These are phyloP conservation scores for Colletes latitarsis DNA, from an alignment of 1,140 invertebrate species.

Conservation along the genomic window DNA sequence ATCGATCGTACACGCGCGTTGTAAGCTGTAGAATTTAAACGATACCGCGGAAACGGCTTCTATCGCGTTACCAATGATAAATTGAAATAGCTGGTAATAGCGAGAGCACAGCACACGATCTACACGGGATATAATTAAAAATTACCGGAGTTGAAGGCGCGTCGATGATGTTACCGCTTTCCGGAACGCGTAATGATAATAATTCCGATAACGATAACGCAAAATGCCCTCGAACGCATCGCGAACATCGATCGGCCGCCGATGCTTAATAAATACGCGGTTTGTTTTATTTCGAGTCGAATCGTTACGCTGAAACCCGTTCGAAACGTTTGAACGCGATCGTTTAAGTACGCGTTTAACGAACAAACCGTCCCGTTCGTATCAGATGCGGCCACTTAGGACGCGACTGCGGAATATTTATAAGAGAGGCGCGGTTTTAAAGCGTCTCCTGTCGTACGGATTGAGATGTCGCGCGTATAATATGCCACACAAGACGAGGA, in stretches of 20 bases:
- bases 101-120: neutral
- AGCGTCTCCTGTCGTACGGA: slow-evolving; percentile 36
- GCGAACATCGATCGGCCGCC: neutral
- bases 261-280: slow-evolving; percentile 8
- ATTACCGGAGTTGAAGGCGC: neutral
- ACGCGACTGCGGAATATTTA: slow-evolving; percentile 53
- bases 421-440: slow-evolving; percentile 51
- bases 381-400: slow-evolving; percentile 38
- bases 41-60: too few relatives aligned
- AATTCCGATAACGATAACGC: neutral
- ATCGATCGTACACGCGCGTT: too few relatives aligned
- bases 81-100: neutral
- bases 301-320: slow-evolving; percentile 3
- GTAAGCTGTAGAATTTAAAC: too few relatives aligned
- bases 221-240: neutral
- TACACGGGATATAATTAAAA: neutral
- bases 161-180: neutral
- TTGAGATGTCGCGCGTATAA: slow-evolving; percentile 54
- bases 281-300: slow-evolving; percentile 5
- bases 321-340: neutral
- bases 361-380: slow-evolving; percentile 28
- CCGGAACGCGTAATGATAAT: neutral
- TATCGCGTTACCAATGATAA: neutral
- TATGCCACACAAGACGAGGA: slow-evolving; percentile 26
- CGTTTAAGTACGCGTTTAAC: slow-evolving; percentile 11